These are phyloP conservation scores for Vanessa cardui DNA, from an alignment of 2,888 invertebrate species.

Conservation along the genomic window DNA sequence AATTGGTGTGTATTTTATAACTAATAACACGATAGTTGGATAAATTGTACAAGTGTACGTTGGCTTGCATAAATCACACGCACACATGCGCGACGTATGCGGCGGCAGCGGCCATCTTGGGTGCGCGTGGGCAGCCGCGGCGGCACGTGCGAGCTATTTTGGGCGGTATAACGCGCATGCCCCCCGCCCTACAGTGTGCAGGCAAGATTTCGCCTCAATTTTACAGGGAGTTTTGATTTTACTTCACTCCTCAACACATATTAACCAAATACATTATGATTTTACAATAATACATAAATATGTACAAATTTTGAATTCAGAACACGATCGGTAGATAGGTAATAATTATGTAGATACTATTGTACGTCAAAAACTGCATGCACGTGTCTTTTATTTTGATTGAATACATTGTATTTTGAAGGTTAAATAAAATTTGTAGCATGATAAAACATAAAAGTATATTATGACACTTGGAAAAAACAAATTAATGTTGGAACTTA, in stretches of 20 bases:
- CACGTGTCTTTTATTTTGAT: not conserved
- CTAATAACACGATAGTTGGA: conserved; percentile 3
- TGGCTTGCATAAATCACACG: conserved; percentile 59
- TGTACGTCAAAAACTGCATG: not conserved
- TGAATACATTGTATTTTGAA: not conserved
- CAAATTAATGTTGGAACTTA: not conserved
- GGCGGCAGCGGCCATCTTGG: conserved; percentile 73
- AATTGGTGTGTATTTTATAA: conserved; percentile 30
- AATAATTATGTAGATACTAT: not conserved
- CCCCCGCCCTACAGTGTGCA: conserved; percentile 48
- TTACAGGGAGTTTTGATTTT: conserved; percentile 32
- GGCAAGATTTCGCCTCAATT: conserved; percentile 27
- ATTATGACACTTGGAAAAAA: conserved; percentile 22
- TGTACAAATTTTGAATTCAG: not conserved
- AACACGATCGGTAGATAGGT: not conserved
- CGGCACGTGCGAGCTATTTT: conserved; percentile 82
- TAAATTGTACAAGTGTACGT: conserved; percentile 37
- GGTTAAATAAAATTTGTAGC: conserved; percentile 10
- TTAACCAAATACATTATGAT: not conserved
- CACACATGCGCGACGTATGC: conserved; percentile 51
- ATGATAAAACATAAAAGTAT: too few species aligned
- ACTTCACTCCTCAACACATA: not conserved
- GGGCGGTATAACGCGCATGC: conserved; percentile 69
- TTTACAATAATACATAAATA: not conserved
- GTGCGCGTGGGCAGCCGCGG: conserved; percentile 78